phyloP scores from a whole-genome alignment of 1,140 invertebrate genomes.

The Bombyx mandarina region DNA sequence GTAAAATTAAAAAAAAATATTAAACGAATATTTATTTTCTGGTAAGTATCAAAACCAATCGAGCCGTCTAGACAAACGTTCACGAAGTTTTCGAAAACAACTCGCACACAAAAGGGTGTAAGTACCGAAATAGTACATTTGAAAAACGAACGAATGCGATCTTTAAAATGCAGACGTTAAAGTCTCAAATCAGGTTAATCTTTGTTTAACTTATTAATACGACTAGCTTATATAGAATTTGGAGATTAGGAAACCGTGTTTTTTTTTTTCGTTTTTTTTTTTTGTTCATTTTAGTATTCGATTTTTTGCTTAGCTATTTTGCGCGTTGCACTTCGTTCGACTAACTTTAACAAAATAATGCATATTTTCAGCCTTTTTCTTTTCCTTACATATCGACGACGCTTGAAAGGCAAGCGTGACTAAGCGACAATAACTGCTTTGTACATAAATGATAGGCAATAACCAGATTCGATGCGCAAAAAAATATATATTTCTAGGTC shows the following conservation, averaged over 20 bases:
- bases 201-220: constrained; percentile 48
- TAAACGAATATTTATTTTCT: too few species aligned
- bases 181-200: constrained; percentile 10
- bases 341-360: too few species aligned
- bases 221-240: constrained; percentile 40
- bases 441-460: too few species aligned
- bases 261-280: constrained; percentile 25
- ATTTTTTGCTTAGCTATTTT: too few species aligned
- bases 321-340: too few species aligned
- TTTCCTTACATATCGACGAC: too few species aligned
- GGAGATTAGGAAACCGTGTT: constrained; percentile 52
- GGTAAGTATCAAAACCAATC: constrained; percentile 36
- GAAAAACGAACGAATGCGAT: constrained; percentile 9
- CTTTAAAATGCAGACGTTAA: constrained; percentile 2
- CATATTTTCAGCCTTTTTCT: too few species aligned
- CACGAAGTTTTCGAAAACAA: constrained; percentile 39
- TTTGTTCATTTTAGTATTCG: constrained; percentile 7
- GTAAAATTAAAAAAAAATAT: too few species aligned
- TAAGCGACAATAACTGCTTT: too few species aligned
- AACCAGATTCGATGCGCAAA: too few species aligned
- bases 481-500: too few species aligned
- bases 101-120: constrained; percentile 24
- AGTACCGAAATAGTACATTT: constrained; percentile 14
- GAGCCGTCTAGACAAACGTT: constrained; percentile 26
- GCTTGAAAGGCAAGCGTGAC: too few species aligned